A percentile compares a stretch with the other conserved stretches of the same genome.
phyloP scores from a whole-genome alignment of 2,797 vertebrate genomes.

The Yasuhikotakia modesta region DNA sequence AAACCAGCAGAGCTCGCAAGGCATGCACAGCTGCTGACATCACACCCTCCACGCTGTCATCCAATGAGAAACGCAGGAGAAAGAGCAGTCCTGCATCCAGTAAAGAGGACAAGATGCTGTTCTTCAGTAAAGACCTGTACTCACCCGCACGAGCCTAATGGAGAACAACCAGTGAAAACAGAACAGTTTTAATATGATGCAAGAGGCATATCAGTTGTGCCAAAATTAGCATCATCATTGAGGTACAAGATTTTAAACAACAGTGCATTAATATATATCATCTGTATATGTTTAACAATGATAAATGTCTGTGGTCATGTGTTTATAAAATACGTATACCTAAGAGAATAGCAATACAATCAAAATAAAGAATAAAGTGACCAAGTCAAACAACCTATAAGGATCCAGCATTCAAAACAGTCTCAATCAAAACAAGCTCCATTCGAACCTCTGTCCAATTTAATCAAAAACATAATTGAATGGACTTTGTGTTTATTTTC shows the following conservation, averaged over 20 bases:
- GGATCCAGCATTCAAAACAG: background rate
- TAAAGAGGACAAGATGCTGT: constrained; percentile 81
- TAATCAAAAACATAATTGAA: background rate
- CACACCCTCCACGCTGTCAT: constrained; percentile 87
- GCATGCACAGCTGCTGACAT: constrained; percentile 83
- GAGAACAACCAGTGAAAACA: background rate
- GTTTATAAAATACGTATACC: too few relatives aligned
- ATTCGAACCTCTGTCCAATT: background rate
- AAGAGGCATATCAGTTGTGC: too few relatives aligned
- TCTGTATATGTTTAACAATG: too few relatives aligned
- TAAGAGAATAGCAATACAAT: too few relatives aligned
- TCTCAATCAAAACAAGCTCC: background rate
- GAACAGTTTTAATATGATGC: background rate
- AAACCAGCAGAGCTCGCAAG: constrained; percentile 85
- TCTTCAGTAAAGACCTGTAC: constrained; percentile 79
- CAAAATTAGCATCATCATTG: too few relatives aligned
- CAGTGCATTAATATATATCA: too few relatives aligned
- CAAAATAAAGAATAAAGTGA: too few relatives aligned
- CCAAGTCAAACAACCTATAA: background rate
- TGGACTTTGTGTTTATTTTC: background rate
- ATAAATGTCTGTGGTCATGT: background rate
- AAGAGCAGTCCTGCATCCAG: constrained; percentile 96
- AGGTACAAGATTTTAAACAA: too few relatives aligned
- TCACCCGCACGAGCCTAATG: constrained; percentile 83
- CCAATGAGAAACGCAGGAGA: constrained; percentile 91